Base-by-base conservation (phyloP, 2,888 invertebrate species). In the Amblyteles armatorius region DNA sequence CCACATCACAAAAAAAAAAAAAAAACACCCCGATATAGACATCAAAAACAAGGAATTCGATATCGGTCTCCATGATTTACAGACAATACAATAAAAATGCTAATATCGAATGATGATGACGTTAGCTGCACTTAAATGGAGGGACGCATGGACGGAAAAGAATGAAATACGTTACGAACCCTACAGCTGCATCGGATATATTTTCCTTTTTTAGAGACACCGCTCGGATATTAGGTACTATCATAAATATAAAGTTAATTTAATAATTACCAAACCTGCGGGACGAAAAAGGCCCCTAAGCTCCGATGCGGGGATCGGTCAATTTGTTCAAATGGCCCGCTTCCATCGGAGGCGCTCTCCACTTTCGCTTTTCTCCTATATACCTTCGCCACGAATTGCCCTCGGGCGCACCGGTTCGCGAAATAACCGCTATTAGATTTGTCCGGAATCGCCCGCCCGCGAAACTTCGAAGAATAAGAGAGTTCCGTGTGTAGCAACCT, bases 361-460 rank as follows among this genome's bases (percentile, higher is more conserved):
- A 44, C 33, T 79, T 52, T 74, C 73, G 69, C 52, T 69, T 63
- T 63, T 67, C 19, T 65, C 72, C 48, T 69, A 74, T 68, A 48
- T 40, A 50, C 36, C 79, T 65, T 40, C 55, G 55, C 22, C 33
- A 74, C 11, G 44, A 79, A 29, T 63, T 40, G 83, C 48, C 83
- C 83, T 77, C 72, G 33, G 72, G 85, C 60, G 69, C 44, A 44
- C 36, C 36, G 60, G 3, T 77, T 80, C 44, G 77, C 67, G 33
- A 85, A 85, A 85, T 85, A 83, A 83, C 83, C 83, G 83, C 77
- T 80, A 85, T 85, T 85, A 85, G 79, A 85, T 83, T 85, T 85
- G 76, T 85, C 44, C 79, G 60, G 83, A 72, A 57, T 82, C n/a
- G 69, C 63, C 82, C 63, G 74, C 80, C 55, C 71, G 76, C 69